These are phyloP conservation scores for Gambusia holbrooki DNA, from an alignment of 2,113 vertebrate genomes.

Conservation along the genomic window DNA sequence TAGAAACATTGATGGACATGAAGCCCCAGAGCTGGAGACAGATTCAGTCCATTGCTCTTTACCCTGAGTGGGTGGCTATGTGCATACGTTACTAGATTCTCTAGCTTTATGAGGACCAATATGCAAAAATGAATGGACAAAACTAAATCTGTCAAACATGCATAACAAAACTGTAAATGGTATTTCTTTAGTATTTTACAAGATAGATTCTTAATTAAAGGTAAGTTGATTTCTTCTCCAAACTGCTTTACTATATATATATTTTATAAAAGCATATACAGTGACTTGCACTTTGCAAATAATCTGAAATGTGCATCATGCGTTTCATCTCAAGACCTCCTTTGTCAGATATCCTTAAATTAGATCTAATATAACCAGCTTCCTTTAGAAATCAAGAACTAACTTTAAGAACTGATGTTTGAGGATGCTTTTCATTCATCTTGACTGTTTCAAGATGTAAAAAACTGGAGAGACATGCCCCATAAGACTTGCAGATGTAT, in stretches of 20 bases:
- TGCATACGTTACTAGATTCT: not conserved
- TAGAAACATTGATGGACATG: constrained; percentile 7
- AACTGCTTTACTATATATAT: not conserved
- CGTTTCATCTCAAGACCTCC: not conserved
- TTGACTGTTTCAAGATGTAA: not conserved
- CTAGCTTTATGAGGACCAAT: not conserved
- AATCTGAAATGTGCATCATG: not conserved
- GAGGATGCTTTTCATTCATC: too few relatives aligned
- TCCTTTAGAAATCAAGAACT: not conserved
- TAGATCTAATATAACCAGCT: not conserved
- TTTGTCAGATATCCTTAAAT: not conserved
- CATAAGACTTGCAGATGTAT: too few relatives aligned
- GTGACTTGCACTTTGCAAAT: not conserved
- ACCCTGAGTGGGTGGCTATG: constrained; percentile 1
- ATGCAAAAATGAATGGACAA: not conserved
- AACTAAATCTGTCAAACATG: not conserved
- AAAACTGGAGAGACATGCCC: not conserved
- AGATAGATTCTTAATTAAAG: not conserved
- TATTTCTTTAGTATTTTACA: not conserved
- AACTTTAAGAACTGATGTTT: too few relatives aligned
- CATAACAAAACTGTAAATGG: not conserved
- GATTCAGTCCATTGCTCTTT: constrained; percentile 10
- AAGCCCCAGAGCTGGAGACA: constrained; percentile 12
- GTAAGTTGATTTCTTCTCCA: too few relatives aligned
- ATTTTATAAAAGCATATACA: not conserved